Percentiles rank a stretch among this genome's conserved stretches.
phyloP scores from a whole-genome alignment of 2,113 vertebrate species.

The Pygathrix nemaeus region DNA sequence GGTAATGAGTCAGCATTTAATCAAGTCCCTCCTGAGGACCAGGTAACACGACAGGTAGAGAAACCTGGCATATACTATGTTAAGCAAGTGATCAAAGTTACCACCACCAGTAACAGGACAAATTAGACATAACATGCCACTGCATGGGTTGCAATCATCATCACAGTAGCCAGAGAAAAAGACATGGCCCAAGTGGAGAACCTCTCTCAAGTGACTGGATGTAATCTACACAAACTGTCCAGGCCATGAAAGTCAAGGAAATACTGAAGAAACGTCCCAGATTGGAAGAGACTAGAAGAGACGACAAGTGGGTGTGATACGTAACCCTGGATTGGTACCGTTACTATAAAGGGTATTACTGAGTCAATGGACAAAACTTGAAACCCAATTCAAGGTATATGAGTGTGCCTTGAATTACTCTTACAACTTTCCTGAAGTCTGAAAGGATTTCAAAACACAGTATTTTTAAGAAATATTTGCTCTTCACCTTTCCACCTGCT shows the following conservation, averaged over 20 bases:
- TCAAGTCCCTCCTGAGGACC: not conserved
- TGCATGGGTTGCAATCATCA: not conserved
- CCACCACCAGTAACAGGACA: not conserved
- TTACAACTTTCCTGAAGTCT: not conserved
- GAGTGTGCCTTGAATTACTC: not conserved
- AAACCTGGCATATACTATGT: not conserved
- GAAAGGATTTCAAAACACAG: not conserved
- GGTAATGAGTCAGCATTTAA: not conserved
- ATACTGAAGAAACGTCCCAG: not conserved
- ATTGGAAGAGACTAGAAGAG: not conserved
- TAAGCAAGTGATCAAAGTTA: not conserved
- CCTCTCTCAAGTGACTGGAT: not conserved
- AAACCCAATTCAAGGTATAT: not conserved
- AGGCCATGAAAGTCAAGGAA: not conserved
- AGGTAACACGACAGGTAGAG: not conserved
- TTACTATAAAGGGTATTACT: too few species aligned
- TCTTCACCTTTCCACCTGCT: not conserved
- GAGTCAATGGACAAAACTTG: not conserved
- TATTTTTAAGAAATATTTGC: not conserved
- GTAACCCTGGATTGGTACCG: not conserved
- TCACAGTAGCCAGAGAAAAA: not conserved
- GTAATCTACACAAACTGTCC: not conserved
- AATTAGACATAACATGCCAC: not conserved
- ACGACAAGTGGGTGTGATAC: too few species aligned
- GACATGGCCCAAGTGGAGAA: not conserved